Base-by-base conservation (phyloP, 2,888 invertebrate species). In the Brachyptera risi region DNA sequence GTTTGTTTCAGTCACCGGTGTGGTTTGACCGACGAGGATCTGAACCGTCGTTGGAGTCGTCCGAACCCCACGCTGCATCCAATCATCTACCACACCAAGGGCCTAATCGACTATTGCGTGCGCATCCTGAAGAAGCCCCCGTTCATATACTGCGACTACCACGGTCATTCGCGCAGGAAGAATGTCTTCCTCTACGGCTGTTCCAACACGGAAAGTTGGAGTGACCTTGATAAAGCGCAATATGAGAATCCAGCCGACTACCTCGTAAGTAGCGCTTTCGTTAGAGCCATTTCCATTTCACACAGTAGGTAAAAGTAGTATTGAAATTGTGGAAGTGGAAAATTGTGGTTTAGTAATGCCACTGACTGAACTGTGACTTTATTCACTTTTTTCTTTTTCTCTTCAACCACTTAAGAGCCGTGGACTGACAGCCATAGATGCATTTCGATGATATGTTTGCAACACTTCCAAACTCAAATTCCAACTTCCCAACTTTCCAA, bases 181-280 rank as follows among this genome's bases (percentile, higher is more conserved):
- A 91, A 90, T 72, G 88, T 90, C 66, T 92, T 92, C 78, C 81
- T 92, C 70, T 92, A 90, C 73, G 92, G 92, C 17, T 92, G 92
- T 75, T 88, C 85, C 56, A 79, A 79, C 68, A 80, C 81, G 50
- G 83, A 83, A 72, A 86, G 85, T 68, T 87, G 87, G 87, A 82
- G 81, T 73, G 80, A 79, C 68, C 79, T 75, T 69, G 86, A 87
- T 73, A 74, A 79, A 58, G 73, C 79, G 42, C 70, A 78, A 62
- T 76, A 76, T 15, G 83, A 84, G 68, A 79, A 82, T 68, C 82
- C 82, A 37, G 77, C 80, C 67, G 81, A 83, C 69, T 83, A 82
- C 71, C 77, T 83, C 71, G 84, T 84, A 71, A 79, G 78, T 68
- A n/a, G 23, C 31, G 11, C 7, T 11, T 31, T 31, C 31, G 11